Evolutionary conservation across 35 echinoderm and acorn worm species (phyloP), one percentile per base, ranked within the genome.

Genomic region (Ophiothrix spiculata): DNA sequence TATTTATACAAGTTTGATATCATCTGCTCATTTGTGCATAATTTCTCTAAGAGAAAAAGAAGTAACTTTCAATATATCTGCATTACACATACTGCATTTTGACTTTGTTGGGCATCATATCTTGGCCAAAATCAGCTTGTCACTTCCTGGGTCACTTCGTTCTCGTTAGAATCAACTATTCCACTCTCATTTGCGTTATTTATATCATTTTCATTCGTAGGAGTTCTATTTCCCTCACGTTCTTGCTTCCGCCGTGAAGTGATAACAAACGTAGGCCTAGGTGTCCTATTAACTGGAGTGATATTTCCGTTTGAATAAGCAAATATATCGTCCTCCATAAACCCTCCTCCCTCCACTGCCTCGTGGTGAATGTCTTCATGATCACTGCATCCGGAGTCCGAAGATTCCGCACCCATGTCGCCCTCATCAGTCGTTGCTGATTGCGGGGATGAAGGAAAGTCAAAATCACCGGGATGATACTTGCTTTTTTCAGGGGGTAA

Each of bases 271-370:
- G 19, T 10, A 10, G 42, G 42, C 42, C 42, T 49, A 10, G 42
- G 42, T 49, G 42, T 49, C 42, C 42, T 49, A 49, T 49, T 49
- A 49, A 49, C 42, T 10, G 42, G 42, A 19, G 42, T 49, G 19
- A 49, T 19, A 49, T 49, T 49, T 49, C 42, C 42, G 19, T 49
- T 49, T 10, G 42, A 49, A 49, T 49, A 49, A 31, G 38, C 80
- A 33, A 82, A 82, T 45, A 82, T 82, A 33, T 82, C 80, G 19
- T 82, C 80, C 40, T 82, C 80, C 40, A 82, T 82, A 31, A 45
- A 82, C 1, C 40, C 80, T 1, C 40, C 31, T 32, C 80, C 49
- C 21, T 82, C 80, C 0, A 19, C 40, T 21, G 33, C 80, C 17
- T 82, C 80, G 15, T 39, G n/a, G 37, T 82, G 39, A 14, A n/a